A percentile compares a stretch with the other conserved stretches of the same genome.
Conservation (phyloP, 1,140 invertebrate genomes). For the Zaprionus kolodkinae region DNA sequence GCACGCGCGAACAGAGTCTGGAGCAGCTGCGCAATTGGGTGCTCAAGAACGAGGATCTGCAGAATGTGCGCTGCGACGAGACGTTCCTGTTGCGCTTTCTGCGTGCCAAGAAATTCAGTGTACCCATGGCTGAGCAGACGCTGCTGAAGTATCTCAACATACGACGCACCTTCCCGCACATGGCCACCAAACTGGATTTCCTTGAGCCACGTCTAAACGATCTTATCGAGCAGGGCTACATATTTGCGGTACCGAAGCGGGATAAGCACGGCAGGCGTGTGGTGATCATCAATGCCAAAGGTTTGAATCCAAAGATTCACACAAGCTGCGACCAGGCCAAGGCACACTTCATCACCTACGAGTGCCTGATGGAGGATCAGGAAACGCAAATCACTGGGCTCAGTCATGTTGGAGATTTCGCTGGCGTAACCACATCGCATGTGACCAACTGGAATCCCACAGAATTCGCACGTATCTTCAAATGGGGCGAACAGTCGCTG, state of each 20-base stretch:
- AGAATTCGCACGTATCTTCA: constrained; percentile 88
- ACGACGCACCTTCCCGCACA: constrained; percentile 87
- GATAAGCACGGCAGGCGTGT: constrained; percentile 89
- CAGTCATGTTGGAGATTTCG: constrained; percentile 88
- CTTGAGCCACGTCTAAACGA: constrained; percentile 87
- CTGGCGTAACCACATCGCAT: constrained; percentile 86
- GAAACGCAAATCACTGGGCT: constrained; percentile 89
- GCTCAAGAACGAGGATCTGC: constrained; percentile 88
- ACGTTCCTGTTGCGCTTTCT: constrained; percentile 91
- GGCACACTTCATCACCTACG: constrained; percentile 89
- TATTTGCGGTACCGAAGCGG: constrained; percentile 89
- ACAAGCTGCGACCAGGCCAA: constrained; percentile 88
- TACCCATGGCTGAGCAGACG: constrained; percentile 91
- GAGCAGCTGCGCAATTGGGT: constrained; percentile 88
- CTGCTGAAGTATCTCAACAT: constrained; percentile 92
- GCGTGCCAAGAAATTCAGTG: constrained; percentile 91
- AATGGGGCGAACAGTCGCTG: constrained; percentile 91
- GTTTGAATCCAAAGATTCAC: constrained; percentile 88
- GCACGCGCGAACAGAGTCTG: constrained; percentile 86
- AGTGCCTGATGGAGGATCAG: constrained; percentile 90
- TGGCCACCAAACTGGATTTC: constrained; percentile 88
- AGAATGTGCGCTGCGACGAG: constrained; percentile 89
- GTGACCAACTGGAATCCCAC: constrained; percentile 88
- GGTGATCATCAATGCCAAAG: constrained; percentile 88
- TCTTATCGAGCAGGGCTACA: constrained; percentile 88